Conservation (phyloP, 2,888 invertebrate genomes). For the Melitaea athalia region DNA sequence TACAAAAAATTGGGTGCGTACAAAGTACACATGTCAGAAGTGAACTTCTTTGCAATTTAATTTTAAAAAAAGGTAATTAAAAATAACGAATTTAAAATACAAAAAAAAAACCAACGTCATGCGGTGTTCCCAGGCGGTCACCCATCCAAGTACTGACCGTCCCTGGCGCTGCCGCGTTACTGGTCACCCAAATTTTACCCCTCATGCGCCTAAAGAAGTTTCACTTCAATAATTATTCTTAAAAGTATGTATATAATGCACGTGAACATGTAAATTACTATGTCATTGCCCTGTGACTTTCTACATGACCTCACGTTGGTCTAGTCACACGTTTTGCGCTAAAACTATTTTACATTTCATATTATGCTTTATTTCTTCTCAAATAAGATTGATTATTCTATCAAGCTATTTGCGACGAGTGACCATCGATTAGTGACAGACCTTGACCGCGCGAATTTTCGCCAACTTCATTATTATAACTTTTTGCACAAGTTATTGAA, state of each 20-base stretch:
- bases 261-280: background rate
- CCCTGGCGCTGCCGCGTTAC: no score
- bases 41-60: no score
- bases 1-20: no score
- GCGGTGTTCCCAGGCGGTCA: no score
- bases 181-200: no score
- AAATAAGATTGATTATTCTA: background rate
- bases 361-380: background rate
- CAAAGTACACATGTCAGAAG: no score
- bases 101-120: no score
- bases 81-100: no score
- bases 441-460: conserved; percentile 28
- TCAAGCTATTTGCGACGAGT: background rate
- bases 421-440: conserved; percentile 16
- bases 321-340: conserved; percentile 24
- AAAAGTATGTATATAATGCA: background rate
- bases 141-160: no score
- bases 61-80: no score
- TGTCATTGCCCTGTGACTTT: conserved; percentile 24
- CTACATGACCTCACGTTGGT: conserved; percentile 18
- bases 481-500: conserved; percentile 15
- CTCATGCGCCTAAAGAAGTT: no score
- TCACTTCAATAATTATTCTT: no score
- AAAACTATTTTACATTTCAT: background rate
- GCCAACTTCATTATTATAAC: conserved; percentile 9